Conservation (phyloP, 2,888 invertebrate species). For the Penaeus monodon region DNA sequence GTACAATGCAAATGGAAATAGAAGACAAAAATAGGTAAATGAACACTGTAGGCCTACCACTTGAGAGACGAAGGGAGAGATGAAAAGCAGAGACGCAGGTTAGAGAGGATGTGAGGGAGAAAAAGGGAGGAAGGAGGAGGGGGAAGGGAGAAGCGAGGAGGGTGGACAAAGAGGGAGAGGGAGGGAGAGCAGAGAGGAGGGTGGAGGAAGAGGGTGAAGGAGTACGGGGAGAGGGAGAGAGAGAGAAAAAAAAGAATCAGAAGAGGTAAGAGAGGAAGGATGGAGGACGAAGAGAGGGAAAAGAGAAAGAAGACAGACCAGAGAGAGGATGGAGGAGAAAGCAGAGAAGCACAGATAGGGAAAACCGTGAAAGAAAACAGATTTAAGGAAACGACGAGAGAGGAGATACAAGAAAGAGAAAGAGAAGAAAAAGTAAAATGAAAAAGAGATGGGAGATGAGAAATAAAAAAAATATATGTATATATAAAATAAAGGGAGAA, state of each 20-base stretch:
- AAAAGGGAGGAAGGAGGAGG: not conserved
- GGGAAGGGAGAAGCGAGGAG: not conserved
- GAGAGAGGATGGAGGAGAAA: not conserved
- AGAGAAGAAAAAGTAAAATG: not conserved
- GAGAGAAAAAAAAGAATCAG: not conserved
- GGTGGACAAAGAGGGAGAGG: not conserved
- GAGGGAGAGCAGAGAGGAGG: no score
- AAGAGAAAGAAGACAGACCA: not conserved
- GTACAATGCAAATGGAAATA: not conserved
- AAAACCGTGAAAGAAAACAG: not conserved
- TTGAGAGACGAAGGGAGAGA: slow-evolving; percentile 2
- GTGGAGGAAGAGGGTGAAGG: not conserved
- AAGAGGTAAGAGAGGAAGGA: not conserved
- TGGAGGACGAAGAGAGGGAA: not conserved
- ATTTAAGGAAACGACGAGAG: not conserved
- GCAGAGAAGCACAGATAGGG: not conserved
- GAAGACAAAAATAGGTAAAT: not conserved
- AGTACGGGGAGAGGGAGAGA: not conserved
- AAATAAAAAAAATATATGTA: not conserved
- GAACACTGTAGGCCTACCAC: no score
- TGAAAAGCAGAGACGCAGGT: no score
- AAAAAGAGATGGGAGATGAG: not conserved
- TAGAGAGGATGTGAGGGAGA: not conserved
- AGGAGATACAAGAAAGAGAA: not conserved
- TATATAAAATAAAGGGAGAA: not conserved